A percentile compares a stretch with the other conserved stretches of the same genome.
Evolutionary conservation across 2,888 invertebrate genomes (phyloP).

Genomic region (Dioctria linearis): DNA sequence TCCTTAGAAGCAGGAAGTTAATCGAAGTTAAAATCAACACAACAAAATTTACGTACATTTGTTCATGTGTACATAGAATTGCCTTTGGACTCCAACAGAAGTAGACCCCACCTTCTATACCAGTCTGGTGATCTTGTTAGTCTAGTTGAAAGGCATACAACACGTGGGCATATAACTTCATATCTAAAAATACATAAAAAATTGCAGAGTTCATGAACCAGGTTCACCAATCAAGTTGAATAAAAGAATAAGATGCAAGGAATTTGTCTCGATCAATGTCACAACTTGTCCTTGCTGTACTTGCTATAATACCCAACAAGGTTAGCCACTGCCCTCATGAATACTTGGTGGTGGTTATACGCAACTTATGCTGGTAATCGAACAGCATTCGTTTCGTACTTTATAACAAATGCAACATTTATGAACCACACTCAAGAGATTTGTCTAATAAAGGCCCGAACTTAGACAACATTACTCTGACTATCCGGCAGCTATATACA

Average conservation of each 20-base stretch:
- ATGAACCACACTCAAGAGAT: slow-evolving; percentile 22
- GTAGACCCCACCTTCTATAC: not conserved
- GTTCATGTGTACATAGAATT: not conserved
- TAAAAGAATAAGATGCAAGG: slow-evolving; percentile 23
- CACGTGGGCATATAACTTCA: too few relatives aligned
- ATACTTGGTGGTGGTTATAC: not conserved
- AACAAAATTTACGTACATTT: slow-evolving; percentile 20
- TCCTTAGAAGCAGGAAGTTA: slow-evolving; percentile 28
- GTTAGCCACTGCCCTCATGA: slow-evolving; percentile 30
- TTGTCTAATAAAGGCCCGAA: slow-evolving; percentile 20
- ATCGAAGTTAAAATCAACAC: slow-evolving; percentile 12
- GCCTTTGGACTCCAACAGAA: slow-evolving; percentile 8
- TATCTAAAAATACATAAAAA: not conserved
- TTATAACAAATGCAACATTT: slow-evolving; percentile 11
- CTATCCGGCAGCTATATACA: slow-evolving; percentile 34
- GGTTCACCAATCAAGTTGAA: slow-evolving; percentile 29
- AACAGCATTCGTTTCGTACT: not conserved
- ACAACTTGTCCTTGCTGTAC: slow-evolving; percentile 32
- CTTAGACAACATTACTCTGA: not conserved
- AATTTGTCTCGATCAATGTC: slow-evolving; percentile 41
- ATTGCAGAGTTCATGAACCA: slow-evolving; percentile 33
- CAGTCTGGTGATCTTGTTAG: too few relatives aligned
- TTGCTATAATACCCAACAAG: slow-evolving; percentile 11
- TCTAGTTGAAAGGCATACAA: too few relatives aligned
- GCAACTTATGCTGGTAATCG: not conserved